Base-by-base conservation (phyloP, 2,113 vertebrate species). In the Mormyrus lacerda region DNA sequence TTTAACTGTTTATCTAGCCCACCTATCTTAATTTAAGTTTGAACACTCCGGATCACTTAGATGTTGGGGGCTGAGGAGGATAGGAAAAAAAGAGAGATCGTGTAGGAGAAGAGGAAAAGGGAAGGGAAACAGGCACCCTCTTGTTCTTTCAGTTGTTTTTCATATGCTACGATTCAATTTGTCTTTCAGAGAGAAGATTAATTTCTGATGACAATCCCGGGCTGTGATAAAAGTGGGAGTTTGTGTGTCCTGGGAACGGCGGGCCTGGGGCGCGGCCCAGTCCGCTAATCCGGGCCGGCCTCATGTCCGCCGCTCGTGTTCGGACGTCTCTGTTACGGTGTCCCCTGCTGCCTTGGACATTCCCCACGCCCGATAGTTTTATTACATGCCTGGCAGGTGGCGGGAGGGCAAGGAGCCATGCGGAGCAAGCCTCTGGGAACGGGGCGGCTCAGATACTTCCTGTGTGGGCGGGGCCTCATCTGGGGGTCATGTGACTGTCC, bases 1-100 rank as follows among this genome's bases (percentile, higher is more conserved):
- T 98, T 98, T 98, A 98, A 98, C 98, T 98, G 97, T 98, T 98
- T 99, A 99, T 99, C 98, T 98, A 97, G 96, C 97, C 88, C 96
- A 96, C 97, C 97, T 97, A 99, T 99, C 98, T 99, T 99, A 99
- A 99, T 99, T 98, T 99, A 99, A 99, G 97, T 99, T 98, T 97
- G 98, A 99, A 98, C 98, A 99, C 98, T 98, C 97, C 96, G 97
- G 98, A 98, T 99, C 97, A 97, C 98, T 98, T 98, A 98, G 98
- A 99, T 99, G 97, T 98, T 97, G 98, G 97, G 98, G 97, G 98
- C 97, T 92, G 96, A 96, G 97, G 97, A 96, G 97, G 97, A 97
- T 96, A 97, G 97, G 83, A 96, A 96, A 95, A 94, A 94, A 95
- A 94, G 96, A 97, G 97, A 96, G 86, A 89, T 90, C 82, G 90